These are phyloP conservation scores for Enteromius anoplus DNA, from an alignment of 2,797 vertebrate genomes.

Conservation along the genomic window DNA sequence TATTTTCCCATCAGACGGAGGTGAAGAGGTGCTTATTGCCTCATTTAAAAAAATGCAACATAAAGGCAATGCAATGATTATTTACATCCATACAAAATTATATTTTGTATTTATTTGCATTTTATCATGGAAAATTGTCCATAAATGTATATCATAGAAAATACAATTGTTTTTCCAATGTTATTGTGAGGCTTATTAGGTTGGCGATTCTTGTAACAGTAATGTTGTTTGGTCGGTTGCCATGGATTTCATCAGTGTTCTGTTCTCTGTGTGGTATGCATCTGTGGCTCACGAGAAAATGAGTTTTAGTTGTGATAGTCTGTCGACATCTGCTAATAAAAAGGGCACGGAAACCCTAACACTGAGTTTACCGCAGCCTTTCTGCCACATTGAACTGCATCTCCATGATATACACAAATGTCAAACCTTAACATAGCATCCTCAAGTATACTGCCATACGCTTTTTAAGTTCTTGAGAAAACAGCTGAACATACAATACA, in stretches of 20 bases:
- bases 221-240: constrained; percentile 6
- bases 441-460: not conserved
- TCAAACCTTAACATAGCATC: not conserved
- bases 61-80: not conserved
- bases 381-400: not conserved
- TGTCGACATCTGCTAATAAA: constrained; percentile 12
- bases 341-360: not conserved
- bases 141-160: too few relatives aligned
- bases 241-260: not conserved
- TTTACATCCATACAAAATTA: not conserved
- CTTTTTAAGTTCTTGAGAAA: not conserved
- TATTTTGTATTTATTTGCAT: not conserved
- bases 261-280: not conserved
- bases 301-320: constrained; percentile 18
- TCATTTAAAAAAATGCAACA: not conserved
- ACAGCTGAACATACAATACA: not conserved
- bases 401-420: constrained; percentile 2
- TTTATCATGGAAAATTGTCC: not conserved
- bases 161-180: too few relatives aligned
- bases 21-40: not conserved
- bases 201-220: not conserved
- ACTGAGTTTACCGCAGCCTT: not conserved
- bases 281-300: not conserved
- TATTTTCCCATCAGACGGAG: not conserved
- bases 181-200: not conserved